Base-by-base conservation (phyloP, 1,140 invertebrate genomes). In the Brachystomella parvula region DNA sequence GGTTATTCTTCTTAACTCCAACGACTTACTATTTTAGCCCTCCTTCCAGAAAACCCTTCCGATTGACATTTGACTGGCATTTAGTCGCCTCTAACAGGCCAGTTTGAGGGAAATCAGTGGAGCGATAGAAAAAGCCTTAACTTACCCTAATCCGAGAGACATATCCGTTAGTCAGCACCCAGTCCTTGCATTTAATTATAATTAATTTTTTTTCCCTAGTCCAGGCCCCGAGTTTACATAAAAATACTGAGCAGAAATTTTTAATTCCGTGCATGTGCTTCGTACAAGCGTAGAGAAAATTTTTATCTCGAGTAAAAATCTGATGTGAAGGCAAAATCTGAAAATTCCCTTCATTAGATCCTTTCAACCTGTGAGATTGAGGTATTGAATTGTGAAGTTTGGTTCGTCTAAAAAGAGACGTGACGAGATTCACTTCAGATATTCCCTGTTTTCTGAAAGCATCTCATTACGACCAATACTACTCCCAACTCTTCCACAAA, bases 61-160 rank as follows among this genome's bases (percentile, higher is more conserved):
- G 63, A 61, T 68, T 73, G 71, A 73, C 71, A 73, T 73, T 73
- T 73, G 71, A 70, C 71, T 73, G 71, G 70, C 71, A 73, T 73
- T 73, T 73, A 60, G 49, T 73, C 71, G 71, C 71, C 71, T 72
- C 71, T 72, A 72, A 72, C 70, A 66, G 65, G 58, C 65, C 68
- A 65, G 65, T 72, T 72, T 70, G 71, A 63, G 71, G 68, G 62
- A 66, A n/a, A 68, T 59, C 59, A 64, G 29, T 60, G 61, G 64
- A 65, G 47, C 60, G 49, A 63, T 59, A 63, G 47, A 69, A 68
- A 64, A 33, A 65, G 59, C 53, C 66, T 53, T 64, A 61, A 65
- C 59, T 64, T 59, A 65, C 47, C 21, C 24, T 24, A 53, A 9
- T 53, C 24, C 49, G 12, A 53, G 39, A 44, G n/a, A n/a, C n/a